Evolutionary conservation across 2,797 vertebrate species (phyloP).

Genomic region (Oceanodroma leucorhoa): DNA sequence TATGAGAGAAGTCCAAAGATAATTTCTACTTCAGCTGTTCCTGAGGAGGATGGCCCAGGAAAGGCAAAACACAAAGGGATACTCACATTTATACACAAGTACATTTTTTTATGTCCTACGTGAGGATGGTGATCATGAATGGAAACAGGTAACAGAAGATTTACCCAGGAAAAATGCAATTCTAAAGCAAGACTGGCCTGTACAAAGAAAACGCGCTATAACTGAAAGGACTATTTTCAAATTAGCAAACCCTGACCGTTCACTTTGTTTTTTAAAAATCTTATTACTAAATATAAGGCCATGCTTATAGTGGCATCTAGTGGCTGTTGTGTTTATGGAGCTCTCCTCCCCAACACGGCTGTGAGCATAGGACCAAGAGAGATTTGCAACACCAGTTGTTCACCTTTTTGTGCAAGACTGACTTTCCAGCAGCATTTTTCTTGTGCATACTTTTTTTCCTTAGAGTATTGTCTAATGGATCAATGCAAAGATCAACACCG

Average conservation of each 20-base stretch:
- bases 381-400: neutral
- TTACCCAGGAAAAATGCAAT: neutral
- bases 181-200: neutral
- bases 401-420: rapidly evolving
- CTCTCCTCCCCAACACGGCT: rapidly evolving
- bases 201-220: neutral
- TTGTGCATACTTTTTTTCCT: neutral
- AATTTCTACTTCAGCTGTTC: neutral
- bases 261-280: neutral
- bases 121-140: neutral
- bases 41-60: neutral
- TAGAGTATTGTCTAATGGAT: neutral
- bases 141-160: neutral
- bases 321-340: neutral
- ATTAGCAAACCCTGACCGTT: neutral
- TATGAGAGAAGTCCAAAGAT: neutral
- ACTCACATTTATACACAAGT: neutral
- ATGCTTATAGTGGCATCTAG: slow-evolving; percentile 74
- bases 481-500: neutral
- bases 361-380: rapidly evolving
- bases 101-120: rapidly evolving
- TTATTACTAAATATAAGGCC: neutral
- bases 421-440: neutral
- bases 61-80: neutral
- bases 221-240: neutral